Evolutionary conservation across 2,113 vertebrate genomes (phyloP).

Genomic region (Terrapene triunguis): DNA sequence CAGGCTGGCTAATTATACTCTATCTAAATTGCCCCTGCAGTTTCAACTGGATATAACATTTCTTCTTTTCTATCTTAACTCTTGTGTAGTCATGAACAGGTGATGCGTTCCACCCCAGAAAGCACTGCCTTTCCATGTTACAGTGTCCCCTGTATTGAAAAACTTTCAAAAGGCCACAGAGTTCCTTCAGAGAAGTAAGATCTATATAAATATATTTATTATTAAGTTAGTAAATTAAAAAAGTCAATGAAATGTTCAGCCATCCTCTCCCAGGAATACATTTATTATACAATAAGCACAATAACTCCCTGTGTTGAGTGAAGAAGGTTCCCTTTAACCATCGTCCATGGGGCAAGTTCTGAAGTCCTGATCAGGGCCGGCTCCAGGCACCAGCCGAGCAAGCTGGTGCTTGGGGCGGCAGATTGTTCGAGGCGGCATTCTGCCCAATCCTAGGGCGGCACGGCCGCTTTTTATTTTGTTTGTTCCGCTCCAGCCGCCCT

Average conservation of each 20-base stretch:
- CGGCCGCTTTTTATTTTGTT: too few species aligned
- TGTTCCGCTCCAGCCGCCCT: too few species aligned
- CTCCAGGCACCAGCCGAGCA: too few species aligned
- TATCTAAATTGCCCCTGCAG: constrained; percentile 29
- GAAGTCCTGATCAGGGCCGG: not conserved
- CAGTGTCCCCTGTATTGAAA: constrained; percentile 19
- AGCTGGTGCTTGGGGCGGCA: too few species aligned
- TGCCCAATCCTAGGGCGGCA: too few species aligned
- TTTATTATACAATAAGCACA: not conserved
- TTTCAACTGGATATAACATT: constrained; percentile 54
- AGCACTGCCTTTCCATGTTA: not conserved
- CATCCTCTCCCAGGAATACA: not conserved
- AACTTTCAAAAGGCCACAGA: not conserved
- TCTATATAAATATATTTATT: not conserved
- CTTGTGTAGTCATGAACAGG: not conserved
- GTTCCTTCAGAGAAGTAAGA: not conserved
- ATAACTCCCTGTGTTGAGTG: not conserved
- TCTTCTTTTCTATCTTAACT: not conserved
- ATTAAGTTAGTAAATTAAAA: not conserved
- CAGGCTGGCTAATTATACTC: constrained; percentile 63
- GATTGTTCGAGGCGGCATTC: too few species aligned
- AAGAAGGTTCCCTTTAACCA: not conserved
- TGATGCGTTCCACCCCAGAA: constrained; percentile 1
- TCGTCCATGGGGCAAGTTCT: not conserved
- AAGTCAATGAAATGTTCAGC: not conserved